Evolutionary conservation across 2,113 vertebrate genomes (phyloP), one percentile per base, ranked within the genome.

Genomic region (Fulmarus glacialis): DNA sequence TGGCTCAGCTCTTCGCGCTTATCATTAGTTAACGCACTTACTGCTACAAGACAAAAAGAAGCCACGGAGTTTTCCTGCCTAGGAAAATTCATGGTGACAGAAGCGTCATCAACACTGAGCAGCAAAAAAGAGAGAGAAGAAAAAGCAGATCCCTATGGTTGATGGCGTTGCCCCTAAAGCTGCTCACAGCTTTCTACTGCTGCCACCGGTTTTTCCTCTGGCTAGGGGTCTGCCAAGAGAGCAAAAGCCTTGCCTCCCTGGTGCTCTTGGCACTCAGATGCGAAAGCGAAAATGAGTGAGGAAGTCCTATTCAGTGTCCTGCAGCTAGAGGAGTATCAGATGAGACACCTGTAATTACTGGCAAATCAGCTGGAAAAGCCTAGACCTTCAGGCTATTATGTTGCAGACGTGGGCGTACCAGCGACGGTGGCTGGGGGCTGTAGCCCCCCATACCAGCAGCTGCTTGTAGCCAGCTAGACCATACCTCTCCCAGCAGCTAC

Each of bases 241-340:
- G 52, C 26, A 56, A 77, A 72, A 72, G 4, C 20, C 11, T 79
- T 34, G 22, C 60, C 12, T 27, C 8, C 30, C 23, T 47, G 42
- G 9, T 0, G 0, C 27, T 87, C 21, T 67, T 19, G 8, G 7
- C 29, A 47, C 45, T 27, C 34, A 38, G 59, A 27, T 42, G 24
- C 1, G 10, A 29, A 71, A 48, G 10, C 38, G 40, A 75, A 50
- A 60, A 64, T 11, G 36, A 85, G 43, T 22, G 43, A 29, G 27
- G 14, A 5, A 56, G 38, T 18, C 48, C 17, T 43, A 14, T 34
- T 19, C 17, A 17, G 14, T 56, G 55, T 47, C 18, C 4, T 3
- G 20, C 1, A 4, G 26, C 17, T 59, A 29, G 32, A 40, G 11
- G n/a, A 53, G 4, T 63, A 34, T 56, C 38, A 48, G 18, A 30